Base-by-base conservation (phyloP, 2,113 vertebrate genomes). In the Labrus mixtus region DNA sequence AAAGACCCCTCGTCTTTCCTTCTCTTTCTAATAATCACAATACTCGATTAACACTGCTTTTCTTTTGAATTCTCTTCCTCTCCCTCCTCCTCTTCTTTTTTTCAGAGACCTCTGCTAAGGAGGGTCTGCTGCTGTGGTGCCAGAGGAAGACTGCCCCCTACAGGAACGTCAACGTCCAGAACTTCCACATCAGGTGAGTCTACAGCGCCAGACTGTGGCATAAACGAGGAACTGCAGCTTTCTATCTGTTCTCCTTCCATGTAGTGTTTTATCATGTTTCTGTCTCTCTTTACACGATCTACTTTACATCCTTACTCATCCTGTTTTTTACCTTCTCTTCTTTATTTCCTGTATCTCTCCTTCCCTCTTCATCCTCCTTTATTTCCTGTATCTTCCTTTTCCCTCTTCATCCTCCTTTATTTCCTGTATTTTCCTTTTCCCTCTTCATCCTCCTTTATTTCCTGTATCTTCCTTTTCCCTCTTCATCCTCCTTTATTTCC, bases 71-170 rank as follows among this genome's bases (percentile, higher is more conserved):
- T 16, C 23, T 60, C 43, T 41, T 23, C 9, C 8, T 61, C 69
- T 58, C 56, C 41, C 53, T 56, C 39, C 53, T 56, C 39, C 23
- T 33, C 60, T 0, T 7, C 53, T 29, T 53, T 46, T 33, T 60
- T 82, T 8, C 81, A 97, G 97, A 98, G 93, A 98, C 97, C 50
- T 97, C 96, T 8, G 97, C 97, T 76, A 97, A 97, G 91, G 97
- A 97, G 90, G 97, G 97, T 72, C 88, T 98, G 87, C 93, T 97
- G 76, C 91, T 98, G 71, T 97, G 96, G 96, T 98, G 97, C 89
- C 97, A 98, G 93, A 95, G 96, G 85, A 97, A 98, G 92, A 97
- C 97, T 1, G 97, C 97, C 10, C 97, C 97, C 4, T 97, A 97
- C 90, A 96, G 96, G 85, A 98, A 97, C 0, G 96, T 97, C 80